Evolutionary conservation across 2,113 vertebrate genomes (phyloP).

Genomic region (Chrysochloris asiatica): DNA sequence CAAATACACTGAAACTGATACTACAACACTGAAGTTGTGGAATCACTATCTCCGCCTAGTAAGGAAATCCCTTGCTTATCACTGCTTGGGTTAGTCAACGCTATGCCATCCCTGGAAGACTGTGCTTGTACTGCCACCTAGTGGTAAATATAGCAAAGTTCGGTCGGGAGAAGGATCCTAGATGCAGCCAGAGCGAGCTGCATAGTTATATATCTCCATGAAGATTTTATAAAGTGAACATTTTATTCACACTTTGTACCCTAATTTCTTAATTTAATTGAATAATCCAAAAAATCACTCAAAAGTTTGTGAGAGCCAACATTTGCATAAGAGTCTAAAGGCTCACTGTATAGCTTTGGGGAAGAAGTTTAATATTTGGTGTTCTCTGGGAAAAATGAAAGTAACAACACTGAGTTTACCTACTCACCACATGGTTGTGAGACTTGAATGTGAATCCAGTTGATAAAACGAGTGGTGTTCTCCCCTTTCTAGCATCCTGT

Average conservation of each 20-base stretch:
- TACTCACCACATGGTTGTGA: not conserved
- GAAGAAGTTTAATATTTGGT: not conserved
- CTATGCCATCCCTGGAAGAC: slow-evolving; percentile 38
- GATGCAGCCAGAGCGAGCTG: not conserved
- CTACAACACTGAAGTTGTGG: not conserved
- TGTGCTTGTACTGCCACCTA: slow-evolving; percentile 83
- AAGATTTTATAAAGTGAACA: not conserved
- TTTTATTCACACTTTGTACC: not conserved
- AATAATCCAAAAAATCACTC: not conserved
- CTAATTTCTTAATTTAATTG: not conserved
- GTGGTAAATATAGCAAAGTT: slow-evolving; percentile 63
- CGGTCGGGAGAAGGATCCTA: not conserved
- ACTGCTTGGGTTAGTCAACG: rapidly evolving
- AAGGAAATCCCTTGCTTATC: not conserved
- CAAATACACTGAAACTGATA: slow-evolving; percentile 20
- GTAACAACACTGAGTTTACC: not conserved
- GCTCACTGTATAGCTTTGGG: not conserved
- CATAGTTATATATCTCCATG: not conserved
- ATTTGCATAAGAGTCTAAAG: not conserved
- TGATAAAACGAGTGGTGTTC: not conserved
- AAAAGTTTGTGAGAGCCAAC: not conserved
- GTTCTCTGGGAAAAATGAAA: not conserved
- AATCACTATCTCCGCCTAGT: not conserved
- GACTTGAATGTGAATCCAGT: not conserved
- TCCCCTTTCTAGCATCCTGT: not conserved